phyloP scores from a whole-genome alignment of 2,797 vertebrate species.

The Micrastur ruficollis region DNA sequence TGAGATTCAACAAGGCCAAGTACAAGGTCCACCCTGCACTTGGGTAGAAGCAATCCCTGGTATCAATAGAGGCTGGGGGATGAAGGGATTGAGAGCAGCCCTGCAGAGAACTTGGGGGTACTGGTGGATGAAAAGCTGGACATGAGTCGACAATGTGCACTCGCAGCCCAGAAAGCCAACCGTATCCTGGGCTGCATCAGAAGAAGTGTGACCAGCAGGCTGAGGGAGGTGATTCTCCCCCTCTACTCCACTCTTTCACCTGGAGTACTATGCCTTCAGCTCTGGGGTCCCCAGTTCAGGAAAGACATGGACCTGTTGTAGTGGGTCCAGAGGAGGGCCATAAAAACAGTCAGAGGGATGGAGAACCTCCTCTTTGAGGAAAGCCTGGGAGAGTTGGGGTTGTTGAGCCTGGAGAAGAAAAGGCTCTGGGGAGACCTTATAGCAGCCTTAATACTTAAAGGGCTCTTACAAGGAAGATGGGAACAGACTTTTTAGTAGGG shows the following conservation, averaged over 20 bases:
- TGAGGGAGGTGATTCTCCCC: background rate
- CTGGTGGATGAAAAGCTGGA: background rate
- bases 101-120: accelerated
- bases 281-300: background rate
- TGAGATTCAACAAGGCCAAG: background rate
- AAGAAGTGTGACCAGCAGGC: background rate
- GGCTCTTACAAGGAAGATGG: background rate
- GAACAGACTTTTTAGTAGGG: no score
- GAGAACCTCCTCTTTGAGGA: accelerated
- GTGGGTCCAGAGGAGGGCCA: background rate
- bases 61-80: background rate
- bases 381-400: background rate
- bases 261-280: accelerated
- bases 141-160: accelerated
- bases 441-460: background rate
- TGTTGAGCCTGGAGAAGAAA: background rate
- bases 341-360: accelerated
- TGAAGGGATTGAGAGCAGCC: background rate
- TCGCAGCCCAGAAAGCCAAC: background rate
- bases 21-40: background rate
- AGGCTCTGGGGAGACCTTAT: background rate
- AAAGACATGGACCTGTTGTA: background rate
- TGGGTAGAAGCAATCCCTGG: accelerated
- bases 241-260: background rate
- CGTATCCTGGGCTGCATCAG: background rate